Base-by-base conservation (phyloP, 2,797 vertebrate species). In the Eulemur albifrons region DNA sequence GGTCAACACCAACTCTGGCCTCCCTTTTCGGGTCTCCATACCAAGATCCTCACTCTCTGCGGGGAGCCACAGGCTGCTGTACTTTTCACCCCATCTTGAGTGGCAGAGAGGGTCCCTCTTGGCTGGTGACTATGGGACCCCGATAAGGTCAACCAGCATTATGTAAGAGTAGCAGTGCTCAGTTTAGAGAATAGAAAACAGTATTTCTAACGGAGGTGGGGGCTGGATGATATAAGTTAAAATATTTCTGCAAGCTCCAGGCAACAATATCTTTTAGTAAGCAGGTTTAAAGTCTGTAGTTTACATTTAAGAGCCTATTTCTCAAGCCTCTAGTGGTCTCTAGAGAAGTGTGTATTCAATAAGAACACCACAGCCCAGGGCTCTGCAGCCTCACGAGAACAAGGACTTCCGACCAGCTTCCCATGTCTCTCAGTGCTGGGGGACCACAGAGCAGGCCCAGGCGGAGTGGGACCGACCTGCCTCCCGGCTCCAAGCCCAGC, bases 1-100 rank as follows among this genome's bases (percentile, higher is more conserved):
- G 40, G 96, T 97, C 96, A 97, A 95, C 84, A 96, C 93, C 96
- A 96, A 96, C 88, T 97, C 98, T 94, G 97, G 90, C 97, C 97
- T 98, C 97, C 96, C 98, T 98, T 96, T 98, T 96, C 97, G 25
- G 83, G 97, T 79, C 96, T 98, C 97, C 97, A 96, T 82, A 97
- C 97, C 96, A 98, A 98, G 94, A 93, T 95, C 96, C 98, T 96
- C 63, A 97, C 84, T 98, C 96, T 97, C 97, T 97, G 96, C 97
- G 43, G 96, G 96, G 82, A 97, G 97, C 97, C 97, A 97, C 90
- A 95, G 95, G 92, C 77, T 0, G 4, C 93, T 97, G 98, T 95
- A 96, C 90, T 98, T 96, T 96, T 96, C 5, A 1, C 97, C 96
- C 97, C 81, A 61, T 98, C 97, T 96, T 95, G 95, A 98, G 97